Evolutionary conservation across 2,113 vertebrate species (phyloP).

Genomic region (Chlamydotis undulata): DNA sequence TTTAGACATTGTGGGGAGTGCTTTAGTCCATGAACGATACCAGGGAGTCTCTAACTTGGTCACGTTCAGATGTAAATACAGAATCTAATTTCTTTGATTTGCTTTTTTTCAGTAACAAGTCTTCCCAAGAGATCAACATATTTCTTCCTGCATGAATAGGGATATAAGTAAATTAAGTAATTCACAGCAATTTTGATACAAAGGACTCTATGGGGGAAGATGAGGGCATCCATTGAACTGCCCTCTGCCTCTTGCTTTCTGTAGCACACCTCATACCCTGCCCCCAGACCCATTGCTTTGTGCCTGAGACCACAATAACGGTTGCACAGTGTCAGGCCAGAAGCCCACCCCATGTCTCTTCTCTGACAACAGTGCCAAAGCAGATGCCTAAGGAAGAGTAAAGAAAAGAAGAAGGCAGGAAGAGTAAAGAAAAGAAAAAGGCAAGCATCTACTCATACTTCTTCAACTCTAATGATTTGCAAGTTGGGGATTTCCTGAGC

Average conservation of each 20-base stretch:
- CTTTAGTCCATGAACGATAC: not conserved
- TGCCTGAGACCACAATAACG: not conserved
- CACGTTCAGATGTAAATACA: not conserved
- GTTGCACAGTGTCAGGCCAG: not conserved
- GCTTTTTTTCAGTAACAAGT: not conserved
- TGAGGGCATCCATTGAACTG: not conserved
- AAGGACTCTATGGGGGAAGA: not conserved
- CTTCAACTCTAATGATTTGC: not conserved
- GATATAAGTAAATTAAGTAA: not conserved
- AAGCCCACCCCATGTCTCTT: not conserved
- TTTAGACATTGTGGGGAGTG: not conserved
- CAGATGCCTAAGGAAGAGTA: not conserved
- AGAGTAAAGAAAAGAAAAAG: not conserved
- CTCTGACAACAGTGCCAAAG: not conserved
- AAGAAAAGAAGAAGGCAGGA: not conserved
- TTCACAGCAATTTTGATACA: not conserved
- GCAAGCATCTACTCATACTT: not conserved
- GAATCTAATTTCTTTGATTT: not conserved
- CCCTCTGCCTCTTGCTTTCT: not conserved
- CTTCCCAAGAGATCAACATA: not conserved
- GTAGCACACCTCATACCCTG: not conserved
- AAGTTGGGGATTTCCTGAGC: constrained; percentile 32
- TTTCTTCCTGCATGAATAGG: not conserved
- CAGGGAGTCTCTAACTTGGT: not conserved
- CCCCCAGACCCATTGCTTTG: not conserved